Base-by-base conservation (phyloP, 2,113 vertebrate species). In the Cheirogaleus medius region DNA sequence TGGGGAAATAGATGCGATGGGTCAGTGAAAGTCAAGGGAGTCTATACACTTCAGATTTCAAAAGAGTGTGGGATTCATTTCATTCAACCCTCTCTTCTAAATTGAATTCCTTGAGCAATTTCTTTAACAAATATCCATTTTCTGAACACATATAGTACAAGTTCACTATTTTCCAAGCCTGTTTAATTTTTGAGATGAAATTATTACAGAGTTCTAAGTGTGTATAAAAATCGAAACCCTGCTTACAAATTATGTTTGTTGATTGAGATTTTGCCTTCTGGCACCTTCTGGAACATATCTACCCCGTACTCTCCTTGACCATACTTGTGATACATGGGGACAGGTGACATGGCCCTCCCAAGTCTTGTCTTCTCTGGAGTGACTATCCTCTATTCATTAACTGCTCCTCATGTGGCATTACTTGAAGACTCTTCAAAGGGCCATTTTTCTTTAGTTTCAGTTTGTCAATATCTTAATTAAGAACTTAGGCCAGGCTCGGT, bases 131-230 rank as follows among this genome's bases (percentile, higher is more conserved):
- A 52, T 69, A 82, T 8, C 49, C 49, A 32, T 86, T 81, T 9
- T 86, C 74, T 42, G 11, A 85, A 81, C 9, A 90, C 6, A 5
- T 90, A 14, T 74, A 66, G n/a, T 49, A 44, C 25, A 52, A 69
- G 13, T 87, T 92, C 13, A 66, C 32, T 84, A 6, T 86, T 34
- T 86, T 20, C 49, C 20, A 81, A 96, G 13, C 52, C 74, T 94
- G 17, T 92, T 94, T 84, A 78, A 60, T 85, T 94, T 85, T 92
- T 66, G 25, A 92, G n/a, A 68, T 86, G 49, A 86, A 86, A 54
- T n/a, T 85, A 49, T 81, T 96, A 73, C 17, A 20, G 81, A 74
- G 8, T 84, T 66, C 56, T 69, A n/a, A 54, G 32, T 58, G 39
- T 90, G 32, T 39, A 3, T 95, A 94, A 81, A 69, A 73, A 77